Percentiles rank a stretch among this genome's conserved stretches.
Conservation (phyloP, 1,140 invertebrate species). For the Hylyphantes graminicola region DNA sequence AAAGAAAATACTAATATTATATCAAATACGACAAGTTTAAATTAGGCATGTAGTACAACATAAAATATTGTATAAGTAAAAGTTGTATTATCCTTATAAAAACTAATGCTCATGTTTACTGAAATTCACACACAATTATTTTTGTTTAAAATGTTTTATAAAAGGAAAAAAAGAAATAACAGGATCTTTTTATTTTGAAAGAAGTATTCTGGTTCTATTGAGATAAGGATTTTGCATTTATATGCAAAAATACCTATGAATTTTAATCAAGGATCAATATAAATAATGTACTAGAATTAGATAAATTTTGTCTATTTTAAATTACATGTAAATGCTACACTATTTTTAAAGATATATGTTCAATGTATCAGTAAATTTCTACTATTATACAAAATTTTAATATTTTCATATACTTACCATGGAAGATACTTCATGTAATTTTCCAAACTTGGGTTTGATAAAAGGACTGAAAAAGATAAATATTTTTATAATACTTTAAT, state of each 20-base stretch:
- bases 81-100: not conserved
- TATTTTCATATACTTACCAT: constrained; percentile 78
- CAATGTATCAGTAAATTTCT: not conserved
- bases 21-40: not conserved
- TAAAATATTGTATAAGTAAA: not conserved
- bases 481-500: constrained; percentile 17
- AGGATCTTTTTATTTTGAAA: not conserved
- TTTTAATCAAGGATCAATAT: not conserved
- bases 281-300: not conserved
- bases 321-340: not conserved
- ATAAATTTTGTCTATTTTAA: not conserved
- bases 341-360: not conserved
- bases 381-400: not conserved
- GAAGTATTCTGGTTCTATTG: not conserved
- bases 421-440: constrained; percentile 95
- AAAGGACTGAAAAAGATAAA: constrained; percentile 70
- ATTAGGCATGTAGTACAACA: not conserved
- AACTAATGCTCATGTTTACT: not conserved
- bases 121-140: not conserved
- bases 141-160: not conserved
- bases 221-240: not conserved
- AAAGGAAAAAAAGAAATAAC: not conserved
- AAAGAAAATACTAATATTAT: not conserved
- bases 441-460: constrained; percentile 88
- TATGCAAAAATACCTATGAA: not conserved